Base-by-base conservation (phyloP, 2,888 invertebrate species). In the Nasonovia ribisnigri region DNA sequence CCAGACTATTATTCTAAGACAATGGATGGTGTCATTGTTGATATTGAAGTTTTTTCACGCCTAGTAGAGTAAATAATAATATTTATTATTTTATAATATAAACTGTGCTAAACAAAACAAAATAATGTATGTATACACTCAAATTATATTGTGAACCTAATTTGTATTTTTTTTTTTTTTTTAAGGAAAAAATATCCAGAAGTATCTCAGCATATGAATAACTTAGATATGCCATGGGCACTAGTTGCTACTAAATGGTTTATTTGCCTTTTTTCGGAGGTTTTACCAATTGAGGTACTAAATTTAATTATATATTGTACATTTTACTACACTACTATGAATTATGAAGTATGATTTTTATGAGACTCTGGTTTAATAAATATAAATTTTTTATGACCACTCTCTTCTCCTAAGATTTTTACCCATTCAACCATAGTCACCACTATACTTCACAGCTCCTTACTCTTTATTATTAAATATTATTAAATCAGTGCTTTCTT, bases 181-280 rank as follows among this genome's bases (percentile, higher is more conserved):
- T 95, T 92, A 95, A 98, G 97, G 95, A 96, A 97, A 95, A 97
- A 97, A 96, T 97, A 97, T 95, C 98, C 99, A 24, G 97, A 97
- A 95, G 97, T 99, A 11, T 97, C 98, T 96, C 96, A 97, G 94
- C 98, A 98, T 96, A 97, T 99, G 95, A 97, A 97, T 95, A 97
- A 97, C 95, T 96, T 98, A 95, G 98, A 98, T 94, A 96, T 99
- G 95, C 98, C 98, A 29, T 99, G 98, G 98, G 97, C 98, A 92
- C 97, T 99, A 94, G 97, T 99, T 95, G 97, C 98, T 54, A 98
- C 98, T 94, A 99, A 99, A 96, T 99, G 99, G 99, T 99, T 99
- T 95, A 98, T 99, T 95, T 99, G 99, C 95, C 96, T 99, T 91
- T 99, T 98, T 96, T 98, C 98, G 92, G 99, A 99, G 96, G 98